Evolutionary conservation across 1,140 invertebrate genomes (phyloP).

Genomic region (Pseudomyrmex gracilis): DNA sequence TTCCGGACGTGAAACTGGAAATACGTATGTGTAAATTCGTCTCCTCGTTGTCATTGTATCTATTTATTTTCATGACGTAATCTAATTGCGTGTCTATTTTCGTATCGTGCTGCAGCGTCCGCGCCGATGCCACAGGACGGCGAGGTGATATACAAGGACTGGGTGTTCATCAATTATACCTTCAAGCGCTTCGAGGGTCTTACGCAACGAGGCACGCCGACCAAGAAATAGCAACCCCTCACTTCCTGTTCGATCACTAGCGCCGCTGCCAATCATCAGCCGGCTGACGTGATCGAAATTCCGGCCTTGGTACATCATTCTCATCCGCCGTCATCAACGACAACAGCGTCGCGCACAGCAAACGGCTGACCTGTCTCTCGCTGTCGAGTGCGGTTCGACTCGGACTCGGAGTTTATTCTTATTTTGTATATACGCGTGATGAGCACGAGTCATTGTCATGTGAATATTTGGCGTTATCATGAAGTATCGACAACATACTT

Average conservation of each 20-base stretch:
- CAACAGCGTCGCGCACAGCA: slow-evolving; percentile 61
- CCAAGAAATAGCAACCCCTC: slow-evolving; percentile 89
- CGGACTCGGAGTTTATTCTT: slow-evolving; percentile 47
- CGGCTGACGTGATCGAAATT: slow-evolving; percentile 76
- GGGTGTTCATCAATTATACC: slow-evolving; percentile 99
- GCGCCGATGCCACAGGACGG: slow-evolving; percentile 93
- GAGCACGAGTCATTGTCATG: slow-evolving; percentile 27
- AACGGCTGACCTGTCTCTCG: slow-evolving; percentile 70
- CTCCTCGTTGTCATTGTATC: neutral
- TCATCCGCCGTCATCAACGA: slow-evolving; percentile 75
- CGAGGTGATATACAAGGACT: slow-evolving; percentile 97
- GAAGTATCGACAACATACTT: slow-evolving; percentile 19
- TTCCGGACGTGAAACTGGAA: slow-evolving; percentile 99
- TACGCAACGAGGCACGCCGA: slow-evolving; percentile 93
- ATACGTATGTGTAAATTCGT: slow-evolving; percentile 93
- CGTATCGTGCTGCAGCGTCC: slow-evolving; percentile 88
- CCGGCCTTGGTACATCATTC: slow-evolving; percentile 82
- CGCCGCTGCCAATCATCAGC: slow-evolving; percentile 72
- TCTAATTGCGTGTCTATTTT: neutral
- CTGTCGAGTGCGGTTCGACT: slow-evolving; percentile 24
- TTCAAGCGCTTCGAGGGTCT: slow-evolving; percentile 99
- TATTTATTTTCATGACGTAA: neutral
- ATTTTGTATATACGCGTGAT: slow-evolving; percentile 65
- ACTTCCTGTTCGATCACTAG: slow-evolving; percentile 72
- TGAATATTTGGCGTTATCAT: slow-evolving; percentile 24